Conservation (phyloP, 2,888 invertebrate genomes). For the Ochropleura plecta region DNA sequence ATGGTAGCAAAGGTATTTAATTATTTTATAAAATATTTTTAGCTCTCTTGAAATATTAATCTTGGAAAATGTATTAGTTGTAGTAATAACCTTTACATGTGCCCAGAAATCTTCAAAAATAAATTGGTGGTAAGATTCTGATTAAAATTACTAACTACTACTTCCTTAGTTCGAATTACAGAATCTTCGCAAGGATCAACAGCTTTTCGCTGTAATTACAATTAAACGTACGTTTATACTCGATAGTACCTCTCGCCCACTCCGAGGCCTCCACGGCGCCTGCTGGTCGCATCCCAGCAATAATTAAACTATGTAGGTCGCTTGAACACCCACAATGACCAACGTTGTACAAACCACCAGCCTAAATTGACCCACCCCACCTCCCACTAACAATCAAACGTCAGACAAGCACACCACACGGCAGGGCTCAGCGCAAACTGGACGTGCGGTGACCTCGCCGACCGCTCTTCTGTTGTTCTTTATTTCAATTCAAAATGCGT, state of each 20-base stretch:
- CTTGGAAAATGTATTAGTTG: background rate
- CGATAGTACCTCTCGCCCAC: conserved; percentile 82
- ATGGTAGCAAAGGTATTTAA: background rate
- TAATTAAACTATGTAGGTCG: conserved; percentile 89
- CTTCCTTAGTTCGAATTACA: background rate
- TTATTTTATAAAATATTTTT: background rate
- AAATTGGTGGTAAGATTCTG: conserved; percentile 1
- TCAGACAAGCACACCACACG: conserved; percentile 66
- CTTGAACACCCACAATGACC: conserved; percentile 85
- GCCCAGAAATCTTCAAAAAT: background rate
- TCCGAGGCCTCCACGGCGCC: conserved; percentile 83
- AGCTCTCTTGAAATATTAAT: conserved; percentile 3
- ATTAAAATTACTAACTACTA: conserved; percentile 13
- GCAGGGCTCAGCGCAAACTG: conserved; percentile 72
- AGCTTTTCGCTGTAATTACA: conserved; percentile 36
- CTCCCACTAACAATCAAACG: conserved; percentile 75
- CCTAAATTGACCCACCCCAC: conserved; percentile 72
- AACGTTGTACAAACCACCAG: conserved; percentile 78
- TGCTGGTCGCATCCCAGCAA: conserved; percentile 86
- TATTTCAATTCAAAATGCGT: conserved; percentile 84
- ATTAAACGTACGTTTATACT: conserved; percentile 60
- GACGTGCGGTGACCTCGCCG: conserved; percentile 78
- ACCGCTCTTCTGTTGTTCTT: conserved; percentile 83
- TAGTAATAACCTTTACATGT: background rate
- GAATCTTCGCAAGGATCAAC: conserved; percentile 33